phyloP scores from a whole-genome alignment of 2,888 invertebrate genomes.

The Rotaria sp. region DNA sequence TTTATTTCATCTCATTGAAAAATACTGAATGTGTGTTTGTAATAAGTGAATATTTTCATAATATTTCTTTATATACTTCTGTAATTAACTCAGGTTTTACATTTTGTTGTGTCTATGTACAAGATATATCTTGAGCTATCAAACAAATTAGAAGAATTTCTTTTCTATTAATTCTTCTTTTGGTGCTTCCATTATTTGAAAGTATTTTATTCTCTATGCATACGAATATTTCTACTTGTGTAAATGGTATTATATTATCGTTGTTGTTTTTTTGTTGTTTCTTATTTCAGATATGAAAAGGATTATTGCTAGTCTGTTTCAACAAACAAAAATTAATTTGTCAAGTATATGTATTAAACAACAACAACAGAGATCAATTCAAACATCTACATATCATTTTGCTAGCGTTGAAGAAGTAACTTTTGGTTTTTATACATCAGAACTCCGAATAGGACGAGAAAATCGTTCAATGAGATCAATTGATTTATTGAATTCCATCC shows the following conservation, averaged over 20 bases:
- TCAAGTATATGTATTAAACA: not conserved
- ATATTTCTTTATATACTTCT: not conserved
- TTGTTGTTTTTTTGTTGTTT: not conserved
- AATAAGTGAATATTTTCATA: not conserved
- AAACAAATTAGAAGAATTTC: no score
- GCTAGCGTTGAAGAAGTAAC: constrained; percentile 7
- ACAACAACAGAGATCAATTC: not conserved
- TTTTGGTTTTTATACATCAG: no score
- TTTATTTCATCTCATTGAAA: not conserved
- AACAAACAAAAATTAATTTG: not conserved
- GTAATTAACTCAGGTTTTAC: not conserved
- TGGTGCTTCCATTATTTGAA: not conserved
- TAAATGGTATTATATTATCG: not conserved
- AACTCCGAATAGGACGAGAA: no score
- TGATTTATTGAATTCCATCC: no score
- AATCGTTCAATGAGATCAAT: no score
- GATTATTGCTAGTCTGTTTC: not conserved
- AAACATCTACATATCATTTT: not conserved
- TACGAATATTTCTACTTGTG: not conserved
- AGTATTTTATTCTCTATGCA: not conserved
- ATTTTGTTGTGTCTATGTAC: not conserved
- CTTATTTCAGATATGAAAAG: not conserved
- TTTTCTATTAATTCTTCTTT: no score
- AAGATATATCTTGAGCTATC: no score
- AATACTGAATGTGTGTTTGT: not conserved